phyloP scores from a whole-genome alignment of 2,113 vertebrate species.

The Symphodus melops region DNA sequence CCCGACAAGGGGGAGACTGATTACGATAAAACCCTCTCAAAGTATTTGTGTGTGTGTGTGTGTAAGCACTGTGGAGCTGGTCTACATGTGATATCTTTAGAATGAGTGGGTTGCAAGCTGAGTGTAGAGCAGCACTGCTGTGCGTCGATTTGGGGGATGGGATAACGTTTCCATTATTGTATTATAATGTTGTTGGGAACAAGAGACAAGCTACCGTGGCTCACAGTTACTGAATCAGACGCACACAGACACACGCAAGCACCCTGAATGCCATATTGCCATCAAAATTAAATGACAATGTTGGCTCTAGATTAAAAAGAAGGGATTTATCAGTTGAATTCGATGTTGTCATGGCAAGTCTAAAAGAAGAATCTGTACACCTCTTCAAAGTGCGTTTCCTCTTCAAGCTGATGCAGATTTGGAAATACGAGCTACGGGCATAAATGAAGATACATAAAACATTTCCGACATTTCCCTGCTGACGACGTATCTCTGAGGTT shows the following conservation, averaged over 20 bases:
- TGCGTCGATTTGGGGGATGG: constrained; percentile 74
- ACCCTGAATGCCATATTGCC: constrained; percentile 10
- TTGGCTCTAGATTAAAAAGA: background rate
- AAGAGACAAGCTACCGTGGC: constrained; percentile 30
- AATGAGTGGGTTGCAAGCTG: constrained; percentile 79
- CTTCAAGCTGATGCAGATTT: background rate
- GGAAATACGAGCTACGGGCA: background rate
- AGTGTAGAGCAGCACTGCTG: constrained; percentile 62
- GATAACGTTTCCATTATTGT: constrained; percentile 63
- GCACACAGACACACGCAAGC: background rate
- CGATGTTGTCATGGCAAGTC: too few relatives aligned
- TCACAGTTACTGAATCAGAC: constrained; percentile 11
- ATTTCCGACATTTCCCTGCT: background rate
- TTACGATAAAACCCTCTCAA: constrained; percentile 55
- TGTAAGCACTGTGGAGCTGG: constrained; percentile 57
- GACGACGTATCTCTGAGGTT: constrained; percentile 19
- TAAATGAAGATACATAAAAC: background rate
- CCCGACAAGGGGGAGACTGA: constrained; percentile 42
- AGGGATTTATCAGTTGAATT: background rate
- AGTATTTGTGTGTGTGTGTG: background rate
- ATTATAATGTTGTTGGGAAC: constrained; percentile 48
- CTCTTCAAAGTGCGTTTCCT: background rate
- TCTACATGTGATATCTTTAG: constrained; percentile 82
- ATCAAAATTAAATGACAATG: background rate
- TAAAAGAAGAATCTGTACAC: background rate